phyloP scores from a whole-genome alignment of 2,888 invertebrate species.

The Octodonta nipae region DNA sequence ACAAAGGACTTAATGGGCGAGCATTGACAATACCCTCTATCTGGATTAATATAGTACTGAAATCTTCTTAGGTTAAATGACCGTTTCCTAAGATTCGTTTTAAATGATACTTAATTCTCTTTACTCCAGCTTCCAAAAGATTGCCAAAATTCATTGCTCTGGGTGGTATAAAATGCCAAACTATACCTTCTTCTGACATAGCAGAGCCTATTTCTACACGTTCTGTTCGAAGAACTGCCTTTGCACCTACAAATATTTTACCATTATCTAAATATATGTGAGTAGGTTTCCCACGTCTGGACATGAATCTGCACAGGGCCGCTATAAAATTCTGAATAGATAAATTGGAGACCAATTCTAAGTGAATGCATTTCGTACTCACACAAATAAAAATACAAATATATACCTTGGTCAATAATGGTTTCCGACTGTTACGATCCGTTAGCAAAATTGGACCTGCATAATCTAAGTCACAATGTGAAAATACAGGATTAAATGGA shows the following conservation, averaged over 20 bases:
- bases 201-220: too few relatives aligned
- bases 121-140: slow-evolving; percentile 1
- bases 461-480: not conserved
- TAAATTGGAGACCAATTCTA: slow-evolving; percentile 1
- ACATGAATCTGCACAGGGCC: slow-evolving; percentile 3
- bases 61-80: slow-evolving; percentile 2
- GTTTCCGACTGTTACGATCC: not conserved
- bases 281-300: slow-evolving; percentile 3
- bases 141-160: slow-evolving; percentile 5
- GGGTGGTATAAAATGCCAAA: slow-evolving; percentile 4
- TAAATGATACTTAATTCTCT: slow-evolving; percentile 3
- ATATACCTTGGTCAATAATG: not conserved
- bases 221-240: too few relatives aligned
- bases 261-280: not conserved
- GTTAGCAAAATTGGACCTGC: not conserved
- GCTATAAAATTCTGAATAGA: slow-evolving; percentile 2
- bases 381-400: slow-evolving; percentile 3
- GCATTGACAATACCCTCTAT: slow-evolving; percentile 1
- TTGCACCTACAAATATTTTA: not conserved
- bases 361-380: slow-evolving; percentile 1
- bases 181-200: not conserved
- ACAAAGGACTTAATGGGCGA: slow-evolving; percentile 3
- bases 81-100: not conserved
- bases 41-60: slow-evolving; percentile 3
- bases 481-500: not conserved